Conservation (phyloP, 2,113 vertebrate genomes). For the Solenodon paradoxus region DNA sequence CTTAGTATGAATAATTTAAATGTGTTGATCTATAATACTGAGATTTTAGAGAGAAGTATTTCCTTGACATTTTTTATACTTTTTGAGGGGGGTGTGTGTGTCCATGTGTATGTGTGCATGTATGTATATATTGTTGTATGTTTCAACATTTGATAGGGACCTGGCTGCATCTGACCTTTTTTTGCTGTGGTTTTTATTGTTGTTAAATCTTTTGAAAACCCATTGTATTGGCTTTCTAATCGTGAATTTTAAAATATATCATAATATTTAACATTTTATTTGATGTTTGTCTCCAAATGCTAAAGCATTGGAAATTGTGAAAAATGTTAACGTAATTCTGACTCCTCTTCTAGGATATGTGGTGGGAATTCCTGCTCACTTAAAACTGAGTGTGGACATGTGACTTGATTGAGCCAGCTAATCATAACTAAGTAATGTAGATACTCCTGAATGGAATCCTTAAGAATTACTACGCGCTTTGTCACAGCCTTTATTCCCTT, state of each 20-base stretch:
- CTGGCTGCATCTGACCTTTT: background rate
- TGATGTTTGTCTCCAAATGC: background rate
- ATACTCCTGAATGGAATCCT: background rate
- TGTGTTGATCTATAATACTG: background rate
- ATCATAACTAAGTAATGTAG: background rate
- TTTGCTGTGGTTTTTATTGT: background rate
- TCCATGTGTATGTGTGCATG: no score
- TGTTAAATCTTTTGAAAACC: background rate
- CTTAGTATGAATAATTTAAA: background rate
- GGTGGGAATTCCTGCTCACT: background rate
- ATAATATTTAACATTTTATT: background rate
- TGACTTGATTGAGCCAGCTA: background rate
- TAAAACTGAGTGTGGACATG: background rate
- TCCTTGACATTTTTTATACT: background rate
- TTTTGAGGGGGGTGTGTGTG: background rate
- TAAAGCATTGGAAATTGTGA: background rate
- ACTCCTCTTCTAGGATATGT: background rate
- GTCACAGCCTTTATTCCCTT: background rate
- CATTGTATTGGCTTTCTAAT: background rate
- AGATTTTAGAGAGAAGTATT: constrained; percentile 5
- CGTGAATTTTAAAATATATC: background rate
- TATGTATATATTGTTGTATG: background rate
- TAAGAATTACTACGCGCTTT: background rate
- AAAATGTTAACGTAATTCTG: background rate
- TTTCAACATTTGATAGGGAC: background rate